Evolutionary conservation across 2,797 vertebrate genomes (phyloP).

Genomic region (Labeo calbasu): DNA sequence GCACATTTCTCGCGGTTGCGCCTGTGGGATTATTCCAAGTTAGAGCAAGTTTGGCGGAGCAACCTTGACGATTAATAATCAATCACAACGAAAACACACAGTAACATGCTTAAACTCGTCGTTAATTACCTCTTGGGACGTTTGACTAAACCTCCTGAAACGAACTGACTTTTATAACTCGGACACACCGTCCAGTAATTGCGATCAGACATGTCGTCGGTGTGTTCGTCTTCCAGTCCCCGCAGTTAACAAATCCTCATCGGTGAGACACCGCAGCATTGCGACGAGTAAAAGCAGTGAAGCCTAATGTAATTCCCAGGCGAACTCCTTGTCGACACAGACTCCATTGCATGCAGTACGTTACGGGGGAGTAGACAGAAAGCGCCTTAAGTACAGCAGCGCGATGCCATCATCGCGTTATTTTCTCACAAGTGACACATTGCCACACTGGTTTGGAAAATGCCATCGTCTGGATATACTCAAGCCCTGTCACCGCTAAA

Average conservation of each 20-base stretch:
- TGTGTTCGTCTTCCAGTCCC: slow-evolving; percentile 9
- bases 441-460: slow-evolving; percentile 17
- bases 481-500: slow-evolving; percentile 4
- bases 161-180: slow-evolving; percentile 82
- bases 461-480: slow-evolving; percentile 26
- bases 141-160: slow-evolving; percentile 80
- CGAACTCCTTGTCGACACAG: slow-evolving; percentile 66
- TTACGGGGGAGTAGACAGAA: slow-evolving; percentile 32
- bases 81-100: slow-evolving; percentile 1
- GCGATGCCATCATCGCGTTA: slow-evolving; percentile 64
- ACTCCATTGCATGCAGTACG: slow-evolving; percentile 56
- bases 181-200: slow-evolving; percentile 82
- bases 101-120: not conserved
- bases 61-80: slow-evolving; percentile 7
- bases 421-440: slow-evolving; percentile 38
- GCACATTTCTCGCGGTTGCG: not conserved
- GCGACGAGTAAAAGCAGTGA: slow-evolving; percentile 4
- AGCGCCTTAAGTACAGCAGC: slow-evolving; percentile 18
- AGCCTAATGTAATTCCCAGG: slow-evolving; percentile 57
- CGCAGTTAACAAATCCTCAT: slow-evolving; percentile 16
- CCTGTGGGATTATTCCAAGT: slow-evolving; percentile 5
- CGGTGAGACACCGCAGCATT: slow-evolving; percentile 25
- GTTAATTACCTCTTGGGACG: slow-evolving; percentile 74
- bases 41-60: slow-evolving; percentile 14
- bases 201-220: slow-evolving; percentile 75